These are phyloP conservation scores for Apostichopus leukothele DNA, from an alignment of 53 echinoderm and acorn worm species.

Conservation along the genomic window DNA sequence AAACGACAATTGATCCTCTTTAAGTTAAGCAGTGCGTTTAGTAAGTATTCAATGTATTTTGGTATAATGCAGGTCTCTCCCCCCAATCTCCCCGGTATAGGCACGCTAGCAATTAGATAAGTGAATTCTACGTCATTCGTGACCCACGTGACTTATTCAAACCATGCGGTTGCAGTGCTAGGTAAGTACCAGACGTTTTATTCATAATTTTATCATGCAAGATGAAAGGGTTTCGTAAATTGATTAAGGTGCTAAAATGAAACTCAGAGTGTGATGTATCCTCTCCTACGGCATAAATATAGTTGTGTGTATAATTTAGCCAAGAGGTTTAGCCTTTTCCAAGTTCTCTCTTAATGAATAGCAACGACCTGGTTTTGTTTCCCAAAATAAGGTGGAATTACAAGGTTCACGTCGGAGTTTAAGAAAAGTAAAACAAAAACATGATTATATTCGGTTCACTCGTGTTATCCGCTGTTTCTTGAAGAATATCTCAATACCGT, in stretches of 20 bases:
- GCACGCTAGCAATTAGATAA: background rate
- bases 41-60: background rate
- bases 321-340: background rate
- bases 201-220: slow-evolving; percentile 11
- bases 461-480: background rate
- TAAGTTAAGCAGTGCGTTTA: background rate
- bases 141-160: background rate
- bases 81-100: background rate
- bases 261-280: background rate
- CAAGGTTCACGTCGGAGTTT: background rate
- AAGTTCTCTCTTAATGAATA: background rate
- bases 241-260: slow-evolving; percentile 6
- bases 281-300: background rate
- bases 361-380: slow-evolving; percentile 8
- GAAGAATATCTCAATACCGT: background rate
- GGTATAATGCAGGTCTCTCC: background rate
- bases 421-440: background rate
- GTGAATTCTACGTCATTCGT: slow-evolving; percentile 9
- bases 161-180: background rate
- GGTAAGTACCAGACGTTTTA: background rate
- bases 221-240: slow-evolving; percentile 18
- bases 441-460: background rate
- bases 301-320: slow-evolving; percentile 8
- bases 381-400: background rate
- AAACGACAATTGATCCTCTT: slow-evolving; percentile 7